phyloP scores from a whole-genome alignment of 2,113 vertebrate species.

The Chinchilla lanigera region DNA sequence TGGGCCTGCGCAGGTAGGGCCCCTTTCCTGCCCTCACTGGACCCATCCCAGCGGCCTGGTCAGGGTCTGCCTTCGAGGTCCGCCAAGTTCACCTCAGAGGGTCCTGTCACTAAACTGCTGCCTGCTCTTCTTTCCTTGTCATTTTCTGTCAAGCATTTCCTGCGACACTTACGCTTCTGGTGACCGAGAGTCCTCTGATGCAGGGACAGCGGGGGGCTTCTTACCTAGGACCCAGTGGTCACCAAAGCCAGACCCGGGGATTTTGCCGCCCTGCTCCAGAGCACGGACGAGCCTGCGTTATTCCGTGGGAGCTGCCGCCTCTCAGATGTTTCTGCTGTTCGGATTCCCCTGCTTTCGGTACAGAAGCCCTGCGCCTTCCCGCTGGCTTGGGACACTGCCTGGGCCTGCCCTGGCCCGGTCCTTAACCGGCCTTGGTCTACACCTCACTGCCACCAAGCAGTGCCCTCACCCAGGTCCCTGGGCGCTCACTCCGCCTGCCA shows the following conservation, averaged over 20 bases:
- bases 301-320: neutral
- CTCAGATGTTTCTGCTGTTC: neutral
- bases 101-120: neutral
- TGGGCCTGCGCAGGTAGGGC: neutral
- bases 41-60: neutral
- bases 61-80: neutral
- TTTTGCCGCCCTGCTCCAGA: neutral
- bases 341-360: neutral
- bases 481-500: neutral
- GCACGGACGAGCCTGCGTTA: neutral
- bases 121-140: neutral
- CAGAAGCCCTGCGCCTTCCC: neutral
- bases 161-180: neutral
- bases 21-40: neutral
- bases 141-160: neutral
- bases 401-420: neutral
- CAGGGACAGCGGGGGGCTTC: neutral
- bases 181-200: neutral
- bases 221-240: neutral
- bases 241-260: neutral
- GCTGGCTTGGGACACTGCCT: neutral
- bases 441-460: fast-evolving
- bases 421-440: fast-evolving
- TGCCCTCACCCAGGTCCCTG: fast-evolving
- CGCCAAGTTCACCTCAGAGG: neutral